Percentiles rank a stretch among this genome's conserved stretches.
Conservation (phyloP, 2,888 invertebrate species). For the Sinodicranocentrus sp. region DNA sequence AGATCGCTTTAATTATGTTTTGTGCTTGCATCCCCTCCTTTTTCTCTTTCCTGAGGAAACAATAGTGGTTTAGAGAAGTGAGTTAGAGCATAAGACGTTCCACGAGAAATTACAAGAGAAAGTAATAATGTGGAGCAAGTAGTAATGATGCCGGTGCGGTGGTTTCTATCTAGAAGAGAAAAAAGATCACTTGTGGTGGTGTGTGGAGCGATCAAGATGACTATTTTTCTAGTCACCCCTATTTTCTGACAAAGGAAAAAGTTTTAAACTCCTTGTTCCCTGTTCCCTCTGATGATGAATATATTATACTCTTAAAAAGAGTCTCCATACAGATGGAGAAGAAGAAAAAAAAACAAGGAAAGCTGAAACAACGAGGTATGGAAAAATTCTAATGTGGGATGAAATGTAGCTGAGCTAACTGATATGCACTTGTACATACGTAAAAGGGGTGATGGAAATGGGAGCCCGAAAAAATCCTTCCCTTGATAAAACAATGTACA, state of each 20-base stretch:
- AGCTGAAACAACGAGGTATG: no score
- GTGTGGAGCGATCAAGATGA: slow-evolving; percentile 41
- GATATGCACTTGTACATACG: no score
- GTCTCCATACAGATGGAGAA: no score
- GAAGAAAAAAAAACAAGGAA: no score
- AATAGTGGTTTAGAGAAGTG: slow-evolving; percentile 15
- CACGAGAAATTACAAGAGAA: slow-evolving; percentile 33
- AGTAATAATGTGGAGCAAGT: slow-evolving; percentile 34
- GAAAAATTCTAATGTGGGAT: no score
- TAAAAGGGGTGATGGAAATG: no score
- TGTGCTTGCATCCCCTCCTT: slow-evolving; percentile 46
- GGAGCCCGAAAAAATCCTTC: slow-evolving; percentile 16
- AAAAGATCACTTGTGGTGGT: slow-evolving; percentile 23
- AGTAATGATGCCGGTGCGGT: slow-evolving; percentile 55
- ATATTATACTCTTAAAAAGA: no score
- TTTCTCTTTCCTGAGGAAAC: slow-evolving; percentile 41
- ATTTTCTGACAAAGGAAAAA: slow-evolving; percentile 43
- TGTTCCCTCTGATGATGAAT: slow-evolving; percentile 2
- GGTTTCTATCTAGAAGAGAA: slow-evolving; percentile 40
- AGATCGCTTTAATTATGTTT: slow-evolving; percentile 76
- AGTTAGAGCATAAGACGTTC: slow-evolving; percentile 14
- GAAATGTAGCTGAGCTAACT: no score
- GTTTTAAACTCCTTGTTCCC: not conserved
- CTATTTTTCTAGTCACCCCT: slow-evolving; percentile 44
- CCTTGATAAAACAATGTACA: slow-evolving; percentile 27